A percentile compares a stretch with the other conserved stretches of the same genome.
These are phyloP conservation scores for Leucopsar rothschildi DNA, from an alignment of 2,113 vertebrate species.

Conservation along the genomic window DNA sequence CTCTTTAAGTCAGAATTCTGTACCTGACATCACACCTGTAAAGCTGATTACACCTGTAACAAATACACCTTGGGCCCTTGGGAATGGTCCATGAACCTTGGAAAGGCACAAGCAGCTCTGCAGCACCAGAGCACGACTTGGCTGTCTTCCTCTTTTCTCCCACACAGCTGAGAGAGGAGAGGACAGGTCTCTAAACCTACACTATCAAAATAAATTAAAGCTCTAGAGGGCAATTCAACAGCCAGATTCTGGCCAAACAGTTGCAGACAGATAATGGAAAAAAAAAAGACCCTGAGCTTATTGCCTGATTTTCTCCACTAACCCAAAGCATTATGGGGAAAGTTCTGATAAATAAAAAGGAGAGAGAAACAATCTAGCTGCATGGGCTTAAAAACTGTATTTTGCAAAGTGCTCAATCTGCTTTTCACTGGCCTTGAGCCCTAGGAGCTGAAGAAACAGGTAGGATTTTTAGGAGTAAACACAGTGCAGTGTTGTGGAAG, in stretches of 20 bases:
- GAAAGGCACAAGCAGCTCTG: background rate
- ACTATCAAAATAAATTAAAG: background rate
- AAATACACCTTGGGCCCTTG: background rate
- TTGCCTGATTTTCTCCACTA: background rate
- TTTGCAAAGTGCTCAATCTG: background rate
- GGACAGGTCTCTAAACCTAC: background rate
- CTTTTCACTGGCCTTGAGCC: background rate
- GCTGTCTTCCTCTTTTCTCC: background rate
- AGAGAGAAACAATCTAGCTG: background rate
- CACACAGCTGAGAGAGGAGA: background rate
- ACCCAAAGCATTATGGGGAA: background rate
- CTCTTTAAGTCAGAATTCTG: background rate
- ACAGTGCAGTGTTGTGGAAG: background rate
- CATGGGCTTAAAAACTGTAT: background rate
- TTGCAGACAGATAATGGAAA: background rate
- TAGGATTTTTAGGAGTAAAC: background rate
- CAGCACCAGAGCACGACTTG: background rate
- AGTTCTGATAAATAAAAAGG: background rate
- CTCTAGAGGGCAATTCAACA: background rate
- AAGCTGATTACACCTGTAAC: background rate
- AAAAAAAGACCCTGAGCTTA: background rate
- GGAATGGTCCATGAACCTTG: accelerated
- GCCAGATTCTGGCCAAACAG: background rate
- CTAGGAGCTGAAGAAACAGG: background rate
- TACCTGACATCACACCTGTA: background rate